A percentile compares a stretch with the other conserved stretches of the same genome.
These are phyloP conservation scores for Drosophila pseudotalamancana DNA, from an alignment of 2,888 invertebrate species.

Conservation along the genomic window DNA sequence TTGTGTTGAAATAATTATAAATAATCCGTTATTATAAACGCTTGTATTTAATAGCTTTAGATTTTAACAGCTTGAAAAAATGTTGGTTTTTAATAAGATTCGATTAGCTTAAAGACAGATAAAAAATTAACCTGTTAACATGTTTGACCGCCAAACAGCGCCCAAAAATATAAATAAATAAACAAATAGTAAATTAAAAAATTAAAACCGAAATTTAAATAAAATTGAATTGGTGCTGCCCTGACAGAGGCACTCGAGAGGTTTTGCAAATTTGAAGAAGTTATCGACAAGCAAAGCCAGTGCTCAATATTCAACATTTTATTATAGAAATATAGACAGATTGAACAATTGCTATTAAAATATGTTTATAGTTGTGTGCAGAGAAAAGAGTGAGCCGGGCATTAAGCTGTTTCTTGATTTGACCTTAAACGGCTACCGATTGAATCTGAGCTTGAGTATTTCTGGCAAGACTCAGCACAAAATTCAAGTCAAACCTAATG, in stretches of 20 bases:
- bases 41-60: background rate
- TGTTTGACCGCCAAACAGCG: conserved; percentile 11
- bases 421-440: conserved; percentile 58
- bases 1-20: background rate
- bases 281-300: conserved; percentile 50
- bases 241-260: conserved; percentile 45
- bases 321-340: conserved; percentile 13
- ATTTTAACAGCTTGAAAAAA: conserved; percentile 7
- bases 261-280: conserved; percentile 51
- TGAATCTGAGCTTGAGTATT: conserved; percentile 40
- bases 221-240: background rate
- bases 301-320: conserved; percentile 38
- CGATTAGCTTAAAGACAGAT: background rate
- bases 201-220: conserved; percentile 6
- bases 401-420: conserved; percentile 30
- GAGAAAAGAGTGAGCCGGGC: background rate
- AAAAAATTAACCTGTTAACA: conserved; percentile 15
- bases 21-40: no score
- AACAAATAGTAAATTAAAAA: conserved; percentile 1
- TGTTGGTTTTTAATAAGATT: conserved; percentile 14
- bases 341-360: conserved; percentile 14
- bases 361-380: no score
- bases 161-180: conserved; percentile 1
- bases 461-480: background rate
- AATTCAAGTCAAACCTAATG: conserved; percentile 14